These are phyloP conservation scores for Denticeps clupeoides DNA, from an alignment of 2,797 vertebrate genomes.

Conservation along the genomic window DNA sequence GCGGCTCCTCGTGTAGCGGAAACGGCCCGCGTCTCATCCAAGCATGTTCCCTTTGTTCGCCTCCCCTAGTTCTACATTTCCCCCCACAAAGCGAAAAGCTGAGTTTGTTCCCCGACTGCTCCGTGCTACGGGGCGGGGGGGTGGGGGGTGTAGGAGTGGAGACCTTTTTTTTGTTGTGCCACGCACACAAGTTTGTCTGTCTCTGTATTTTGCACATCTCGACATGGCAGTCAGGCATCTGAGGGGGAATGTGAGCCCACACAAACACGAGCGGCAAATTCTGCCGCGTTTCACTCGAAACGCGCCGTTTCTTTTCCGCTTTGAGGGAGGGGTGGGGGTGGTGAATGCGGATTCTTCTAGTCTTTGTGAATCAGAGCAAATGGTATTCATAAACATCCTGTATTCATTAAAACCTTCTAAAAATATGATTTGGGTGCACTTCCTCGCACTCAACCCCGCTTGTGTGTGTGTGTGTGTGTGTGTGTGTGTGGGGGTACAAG, in stretches of 20 bases:
- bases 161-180: conserved; percentile 22
- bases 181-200: conserved; percentile 40
- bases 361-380: conserved; percentile 68
- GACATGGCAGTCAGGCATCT: conserved; percentile 47
- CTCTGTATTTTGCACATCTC: conserved; percentile 54
- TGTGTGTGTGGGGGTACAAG: conserved; percentile 9
- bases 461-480: not conserved
- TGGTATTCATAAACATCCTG: conserved; percentile 73
- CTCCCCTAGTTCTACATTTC: not conserved
- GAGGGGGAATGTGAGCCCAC: conserved; percentile 55
- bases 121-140: no score
- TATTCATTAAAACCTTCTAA: conserved; percentile 77
- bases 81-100: not conserved
- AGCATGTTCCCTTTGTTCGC: not conserved
- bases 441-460: conserved; percentile 28
- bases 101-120: conserved; percentile 3
- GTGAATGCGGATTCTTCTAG: conserved; percentile 59
- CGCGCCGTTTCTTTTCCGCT: conserved; percentile 40
- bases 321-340: conserved; percentile 39
- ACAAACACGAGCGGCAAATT: conserved; percentile 47
- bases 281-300: conserved; percentile 53
- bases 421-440: conserved; percentile 59
- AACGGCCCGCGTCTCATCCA: not conserved
- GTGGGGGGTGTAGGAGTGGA: conserved; percentile 5
- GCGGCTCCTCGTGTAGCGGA: not conserved